A percentile compares a stretch with the other conserved stretches of the same genome.
These are phyloP conservation scores for Pammene fasciana DNA, from an alignment of 2,888 invertebrate species.

Conservation along the genomic window DNA sequence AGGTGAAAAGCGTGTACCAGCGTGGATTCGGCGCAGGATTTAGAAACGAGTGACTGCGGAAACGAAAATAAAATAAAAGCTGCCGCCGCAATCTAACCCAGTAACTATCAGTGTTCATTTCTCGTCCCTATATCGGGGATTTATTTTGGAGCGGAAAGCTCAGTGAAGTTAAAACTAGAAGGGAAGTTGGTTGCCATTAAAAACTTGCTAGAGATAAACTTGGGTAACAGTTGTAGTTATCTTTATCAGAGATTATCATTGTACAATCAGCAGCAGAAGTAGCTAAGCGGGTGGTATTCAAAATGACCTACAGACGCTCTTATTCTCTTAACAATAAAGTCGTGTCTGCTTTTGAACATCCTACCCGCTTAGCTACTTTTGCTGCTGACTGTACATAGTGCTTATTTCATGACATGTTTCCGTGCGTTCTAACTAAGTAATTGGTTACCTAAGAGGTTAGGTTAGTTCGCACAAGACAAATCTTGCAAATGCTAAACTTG, in stretches of 20 bases:
- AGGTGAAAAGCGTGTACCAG: constrained; percentile 34
- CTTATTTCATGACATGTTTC: not conserved
- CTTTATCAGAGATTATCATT: not conserved
- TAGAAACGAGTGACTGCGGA: constrained; percentile 25
- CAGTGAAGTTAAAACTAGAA: constrained; percentile 5
- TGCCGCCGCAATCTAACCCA: constrained; percentile 36
- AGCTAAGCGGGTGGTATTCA: too few relatives aligned
- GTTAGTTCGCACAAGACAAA: too few relatives aligned
- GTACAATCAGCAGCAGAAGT: too few relatives aligned
- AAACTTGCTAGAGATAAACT: not conserved
- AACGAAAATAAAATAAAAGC: constrained; percentile 24
- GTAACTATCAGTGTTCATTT: constrained; percentile 38
- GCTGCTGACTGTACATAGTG: not conserved
- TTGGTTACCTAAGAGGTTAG: too few relatives aligned
- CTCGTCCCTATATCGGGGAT: constrained; percentile 31
- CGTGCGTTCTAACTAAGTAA: too few relatives aligned
- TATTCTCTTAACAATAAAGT: too few relatives aligned
- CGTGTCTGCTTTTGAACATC: too few relatives aligned
- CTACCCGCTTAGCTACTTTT: too few relatives aligned
- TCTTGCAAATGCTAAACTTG: too few relatives aligned
- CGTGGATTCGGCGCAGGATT: constrained; percentile 25
- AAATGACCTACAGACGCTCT: too few relatives aligned
- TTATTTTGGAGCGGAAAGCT: constrained; percentile 15
- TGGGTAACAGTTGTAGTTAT: not conserved
- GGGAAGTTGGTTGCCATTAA: not conserved